phyloP scores from a whole-genome alignment of 2,888 invertebrate species.

The Pammene aurita region DNA sequence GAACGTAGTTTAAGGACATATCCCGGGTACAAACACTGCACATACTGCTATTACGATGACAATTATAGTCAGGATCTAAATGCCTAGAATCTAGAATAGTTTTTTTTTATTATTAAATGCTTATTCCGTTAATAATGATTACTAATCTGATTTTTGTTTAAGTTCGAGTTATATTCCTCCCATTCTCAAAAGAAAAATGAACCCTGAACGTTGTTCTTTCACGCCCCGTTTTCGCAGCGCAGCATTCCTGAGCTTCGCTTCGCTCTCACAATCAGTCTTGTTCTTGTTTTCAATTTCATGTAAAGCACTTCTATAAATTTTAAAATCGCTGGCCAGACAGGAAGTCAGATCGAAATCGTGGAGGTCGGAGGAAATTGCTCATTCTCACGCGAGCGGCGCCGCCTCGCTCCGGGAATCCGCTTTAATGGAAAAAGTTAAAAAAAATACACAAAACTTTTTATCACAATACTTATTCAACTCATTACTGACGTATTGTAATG shows the following conservation, averaged over 20 bases:
- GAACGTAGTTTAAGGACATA: too few relatives aligned
- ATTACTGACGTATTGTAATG: constrained; percentile 24
- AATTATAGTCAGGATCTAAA: too few relatives aligned
- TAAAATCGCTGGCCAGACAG: constrained; percentile 80
- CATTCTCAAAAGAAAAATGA: too few relatives aligned
- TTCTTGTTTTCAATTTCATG: constrained; percentile 77
- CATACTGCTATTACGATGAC: too few relatives aligned
- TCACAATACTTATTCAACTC: constrained; percentile 63
- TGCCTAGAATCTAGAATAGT: too few relatives aligned
- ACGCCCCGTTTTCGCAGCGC: constrained; percentile 5
- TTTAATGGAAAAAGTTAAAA: constrained; percentile 81
- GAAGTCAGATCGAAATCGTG: constrained; percentile 82
- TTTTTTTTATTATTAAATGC: too few relatives aligned
- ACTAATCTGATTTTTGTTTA: too few relatives aligned
- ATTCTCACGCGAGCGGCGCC: constrained; percentile 79
- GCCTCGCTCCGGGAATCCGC: constrained; percentile 69
- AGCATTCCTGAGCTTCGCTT: constrained; percentile 36
- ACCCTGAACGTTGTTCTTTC: background rate
- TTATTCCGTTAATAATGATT: too few relatives aligned
- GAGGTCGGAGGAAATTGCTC: constrained; percentile 81
- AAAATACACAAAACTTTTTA: constrained; percentile 78
- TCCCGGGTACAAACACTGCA: too few relatives aligned
- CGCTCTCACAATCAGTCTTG: constrained; percentile 53
- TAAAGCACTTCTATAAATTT: constrained; percentile 79
- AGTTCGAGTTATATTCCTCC: too few relatives aligned